Evolutionary conservation across 2,797 vertebrate genomes (phyloP).

Genomic region (Darevskia mixta): DNA sequence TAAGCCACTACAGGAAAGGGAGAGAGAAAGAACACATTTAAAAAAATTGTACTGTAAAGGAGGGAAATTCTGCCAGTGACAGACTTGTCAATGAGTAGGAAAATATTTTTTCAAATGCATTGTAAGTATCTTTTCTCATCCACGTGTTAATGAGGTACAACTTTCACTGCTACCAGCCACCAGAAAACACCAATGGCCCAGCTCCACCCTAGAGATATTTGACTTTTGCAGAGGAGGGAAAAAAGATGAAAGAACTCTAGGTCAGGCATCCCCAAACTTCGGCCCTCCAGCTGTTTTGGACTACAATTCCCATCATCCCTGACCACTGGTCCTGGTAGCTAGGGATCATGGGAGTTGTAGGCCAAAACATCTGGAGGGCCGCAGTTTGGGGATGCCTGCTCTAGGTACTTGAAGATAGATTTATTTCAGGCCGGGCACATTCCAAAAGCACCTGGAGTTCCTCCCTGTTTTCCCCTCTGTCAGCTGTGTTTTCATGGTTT

Average conservation of each 20-base stretch:
- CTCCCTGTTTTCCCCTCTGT: background rate
- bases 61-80: background rate
- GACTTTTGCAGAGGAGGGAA: background rate
- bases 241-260: too few relatives aligned
- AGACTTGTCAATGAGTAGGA: background rate
- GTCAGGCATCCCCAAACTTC: too few relatives aligned
- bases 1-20: constrained; percentile 66
- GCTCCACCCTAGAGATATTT: background rate
- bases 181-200: background rate
- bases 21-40: background rate
- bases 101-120: background rate
- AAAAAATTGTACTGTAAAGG: too few relatives aligned
- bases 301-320: too few relatives aligned
- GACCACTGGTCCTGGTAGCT: too few relatives aligned
- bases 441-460: background rate
- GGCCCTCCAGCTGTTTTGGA: too few relatives aligned
- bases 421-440: too few relatives aligned
- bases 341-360: too few relatives aligned
- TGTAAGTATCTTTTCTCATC: background rate
- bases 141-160: background rate
- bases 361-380: too few relatives aligned
- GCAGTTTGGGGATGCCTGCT: too few relatives aligned
- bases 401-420: too few relatives aligned
- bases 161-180: background rate
- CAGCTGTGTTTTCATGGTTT: background rate